Evolutionary conservation across 2,797 vertebrate genomes (phyloP).

Genomic region (Melanotaenia parkinsoni): DNA sequence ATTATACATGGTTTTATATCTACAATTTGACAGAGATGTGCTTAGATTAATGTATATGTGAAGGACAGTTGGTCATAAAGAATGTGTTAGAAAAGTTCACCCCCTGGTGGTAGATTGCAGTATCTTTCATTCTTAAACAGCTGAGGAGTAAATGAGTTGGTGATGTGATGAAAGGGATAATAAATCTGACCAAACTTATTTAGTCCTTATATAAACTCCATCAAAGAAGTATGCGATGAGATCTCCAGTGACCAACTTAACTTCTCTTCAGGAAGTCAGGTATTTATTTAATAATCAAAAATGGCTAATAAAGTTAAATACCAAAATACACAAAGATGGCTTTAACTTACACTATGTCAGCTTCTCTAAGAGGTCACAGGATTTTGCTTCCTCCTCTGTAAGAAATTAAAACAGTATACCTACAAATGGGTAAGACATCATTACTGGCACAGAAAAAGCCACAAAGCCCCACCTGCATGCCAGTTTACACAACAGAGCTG

Average conservation of each 20-base stretch:
- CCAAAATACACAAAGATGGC: background rate
- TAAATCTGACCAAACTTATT: conserved; percentile 26
- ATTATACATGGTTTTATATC: background rate
- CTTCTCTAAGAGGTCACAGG: background rate
- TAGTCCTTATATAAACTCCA: conserved; percentile 25
- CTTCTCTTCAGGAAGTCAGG: conserved; percentile 4
- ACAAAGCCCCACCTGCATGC: conserved; percentile 5
- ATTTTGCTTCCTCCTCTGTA: conserved; percentile 7
- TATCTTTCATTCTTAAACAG: conserved; percentile 18
- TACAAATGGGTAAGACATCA: conserved; percentile 12
- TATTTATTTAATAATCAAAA: conserved; percentile 13
- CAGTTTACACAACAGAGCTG: conserved; percentile 22
- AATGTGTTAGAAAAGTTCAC: conserved; percentile 71
- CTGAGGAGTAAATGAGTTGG: background rate
- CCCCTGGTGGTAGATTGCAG: conserved; percentile 71
- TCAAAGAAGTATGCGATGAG: conserved; percentile 13
- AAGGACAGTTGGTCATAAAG: conserved; percentile 27
- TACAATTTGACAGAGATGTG: conserved; percentile 10
- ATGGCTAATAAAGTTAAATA: background rate
- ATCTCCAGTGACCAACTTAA: background rate
- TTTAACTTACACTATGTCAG: background rate
- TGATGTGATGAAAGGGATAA: conserved; percentile 28
- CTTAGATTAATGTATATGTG: conserved; percentile 4
- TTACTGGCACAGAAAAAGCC: conserved; percentile 11
- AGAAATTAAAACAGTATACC: conserved; percentile 9